Percentiles rank a stretch among this genome's conserved stretches.
Conservation (phyloP, 2,888 invertebrate genomes). For the Drosophila acutilabella region DNA sequence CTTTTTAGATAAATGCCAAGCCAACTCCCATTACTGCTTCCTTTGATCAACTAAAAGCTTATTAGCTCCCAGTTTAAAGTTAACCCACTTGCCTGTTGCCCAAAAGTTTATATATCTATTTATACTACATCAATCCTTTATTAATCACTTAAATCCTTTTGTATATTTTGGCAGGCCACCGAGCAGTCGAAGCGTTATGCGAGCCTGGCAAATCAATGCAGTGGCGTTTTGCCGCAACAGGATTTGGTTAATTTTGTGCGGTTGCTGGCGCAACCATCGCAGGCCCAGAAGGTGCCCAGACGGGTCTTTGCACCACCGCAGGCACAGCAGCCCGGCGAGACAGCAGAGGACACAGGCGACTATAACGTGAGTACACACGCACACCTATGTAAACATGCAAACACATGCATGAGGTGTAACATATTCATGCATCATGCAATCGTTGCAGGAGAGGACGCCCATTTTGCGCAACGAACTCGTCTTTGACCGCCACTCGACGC, state of each 20-base stretch:
- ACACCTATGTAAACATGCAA: background rate
- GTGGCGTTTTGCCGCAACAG: conserved; percentile 88
- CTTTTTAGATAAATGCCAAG: too few relatives aligned
- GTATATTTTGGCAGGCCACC: conserved; percentile 86
- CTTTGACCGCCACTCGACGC: conserved; percentile 90
- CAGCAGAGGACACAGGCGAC: conserved; percentile 85
- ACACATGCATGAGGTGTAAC: background rate
- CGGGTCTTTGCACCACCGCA: conserved; percentile 89
- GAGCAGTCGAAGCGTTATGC: conserved; percentile 95
- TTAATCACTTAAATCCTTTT: conserved; percentile 2
- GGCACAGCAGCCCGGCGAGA: conserved; percentile 84
- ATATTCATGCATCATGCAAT: background rate
- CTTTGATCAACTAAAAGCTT: too few relatives aligned
- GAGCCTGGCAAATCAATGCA: conserved; percentile 91
- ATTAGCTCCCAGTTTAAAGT: too few relatives aligned
- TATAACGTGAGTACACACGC: conserved; percentile 84
- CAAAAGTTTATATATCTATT: background rate
- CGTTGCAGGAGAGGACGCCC: conserved; percentile 88
- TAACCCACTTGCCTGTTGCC: background rate
- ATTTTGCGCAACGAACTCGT: conserved; percentile 93
- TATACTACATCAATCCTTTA: background rate
- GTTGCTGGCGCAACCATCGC: conserved; percentile 87
- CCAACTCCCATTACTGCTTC: too few relatives aligned
- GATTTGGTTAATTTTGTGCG: conserved; percentile 90
- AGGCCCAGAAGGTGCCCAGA: conserved; percentile 85